Percentiles rank a stretch among this genome's conserved stretches.
phyloP scores from a whole-genome alignment of 2,797 vertebrate genomes.

The Taeniopygia guttata region DNA sequence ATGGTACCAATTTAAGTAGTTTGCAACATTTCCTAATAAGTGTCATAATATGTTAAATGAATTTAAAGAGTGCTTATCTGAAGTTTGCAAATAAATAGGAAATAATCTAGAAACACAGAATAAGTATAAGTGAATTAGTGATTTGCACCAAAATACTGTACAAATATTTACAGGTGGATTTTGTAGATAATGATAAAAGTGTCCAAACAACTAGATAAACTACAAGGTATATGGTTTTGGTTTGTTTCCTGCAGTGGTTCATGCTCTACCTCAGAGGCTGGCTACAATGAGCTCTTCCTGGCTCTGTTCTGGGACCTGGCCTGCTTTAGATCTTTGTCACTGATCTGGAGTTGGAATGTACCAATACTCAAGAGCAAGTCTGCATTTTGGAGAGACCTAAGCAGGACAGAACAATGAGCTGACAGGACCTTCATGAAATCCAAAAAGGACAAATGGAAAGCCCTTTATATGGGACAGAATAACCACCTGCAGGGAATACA shows the following conservation, averaged over 20 bases:
- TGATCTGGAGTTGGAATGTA: background rate
- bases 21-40: background rate
- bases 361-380: background rate
- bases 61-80: background rate
- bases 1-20: background rate
- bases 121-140: background rate
- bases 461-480: background rate
- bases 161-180: background rate
- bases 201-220: background rate
- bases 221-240: background rate
- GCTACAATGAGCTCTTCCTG: background rate
- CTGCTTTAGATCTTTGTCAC: conserved; percentile 2
- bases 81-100: background rate
- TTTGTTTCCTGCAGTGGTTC: background rate
- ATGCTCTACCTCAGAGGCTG: background rate
- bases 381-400: background rate
- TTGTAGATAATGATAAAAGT: background rate
- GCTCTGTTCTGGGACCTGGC: background rate
- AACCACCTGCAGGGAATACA: background rate
- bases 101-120: background rate
- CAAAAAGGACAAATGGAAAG: background rate
- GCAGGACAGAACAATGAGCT: background rate
- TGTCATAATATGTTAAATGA: background rate
- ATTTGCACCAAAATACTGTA: background rate
- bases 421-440: background rate